Evolutionary conservation across 1,140 invertebrate genomes (phyloP).

Genomic region (Diachasma alloeum): DNA sequence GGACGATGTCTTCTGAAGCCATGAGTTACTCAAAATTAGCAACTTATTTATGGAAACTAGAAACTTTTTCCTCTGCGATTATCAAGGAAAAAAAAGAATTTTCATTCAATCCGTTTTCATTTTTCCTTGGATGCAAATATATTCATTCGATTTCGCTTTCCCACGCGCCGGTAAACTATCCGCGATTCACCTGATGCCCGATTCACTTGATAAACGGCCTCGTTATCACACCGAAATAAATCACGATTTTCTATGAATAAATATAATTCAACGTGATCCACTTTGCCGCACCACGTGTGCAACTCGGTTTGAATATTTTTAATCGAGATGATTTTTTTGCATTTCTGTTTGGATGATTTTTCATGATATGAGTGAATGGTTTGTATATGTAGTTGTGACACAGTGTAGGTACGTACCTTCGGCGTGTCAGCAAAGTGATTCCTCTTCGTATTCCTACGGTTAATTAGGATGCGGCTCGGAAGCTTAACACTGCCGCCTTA

Average conservation of each 20-base stretch:
- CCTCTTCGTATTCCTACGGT: conserved; percentile 26
- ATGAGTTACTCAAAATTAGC: too few species aligned
- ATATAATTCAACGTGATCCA: conserved; percentile 2
- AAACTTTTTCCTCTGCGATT: not conserved
- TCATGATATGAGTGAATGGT: not conserved
- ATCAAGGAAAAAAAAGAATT: not conserved
- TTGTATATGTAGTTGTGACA: not conserved
- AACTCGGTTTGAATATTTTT: not conserved
- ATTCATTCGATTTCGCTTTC: conserved; percentile 16
- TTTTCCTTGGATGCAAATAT: not conserved
- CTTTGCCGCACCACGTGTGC: not conserved
- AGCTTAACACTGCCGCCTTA: conserved; percentile 29
- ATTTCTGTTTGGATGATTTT: not conserved
- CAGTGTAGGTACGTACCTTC: conserved; percentile 8
- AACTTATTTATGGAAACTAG: too few species aligned
- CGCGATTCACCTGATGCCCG: conserved; percentile 7
- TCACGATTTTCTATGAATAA: conserved; percentile 28
- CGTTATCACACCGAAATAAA: conserved; percentile 30
- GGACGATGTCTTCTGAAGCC: too few species aligned
- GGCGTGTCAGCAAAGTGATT: conserved; percentile 28
- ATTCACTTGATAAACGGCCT: conserved; percentile 29
- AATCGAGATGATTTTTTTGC: not conserved
- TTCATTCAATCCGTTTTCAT: not conserved
- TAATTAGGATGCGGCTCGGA: conserved; percentile 31
- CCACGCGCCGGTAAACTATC: conserved; percentile 17